Evolutionary conservation across 2,797 vertebrate genomes (phyloP).

Genomic region (Neosilurus mollespiculum): DNA sequence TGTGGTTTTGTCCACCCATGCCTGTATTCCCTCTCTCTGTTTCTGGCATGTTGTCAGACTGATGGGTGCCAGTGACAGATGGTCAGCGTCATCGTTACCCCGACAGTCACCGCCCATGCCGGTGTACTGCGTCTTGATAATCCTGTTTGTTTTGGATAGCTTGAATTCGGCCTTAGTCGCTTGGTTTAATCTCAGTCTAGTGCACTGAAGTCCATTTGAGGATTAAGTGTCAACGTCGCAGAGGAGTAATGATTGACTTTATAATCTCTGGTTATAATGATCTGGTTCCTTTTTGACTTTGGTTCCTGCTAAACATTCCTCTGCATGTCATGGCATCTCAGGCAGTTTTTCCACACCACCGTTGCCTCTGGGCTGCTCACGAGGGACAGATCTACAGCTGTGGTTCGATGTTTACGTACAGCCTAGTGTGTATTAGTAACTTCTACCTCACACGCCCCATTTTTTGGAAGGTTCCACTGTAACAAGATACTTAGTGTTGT

Average conservation of each 20-base stretch:
- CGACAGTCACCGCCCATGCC: neutral
- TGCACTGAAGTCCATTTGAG: neutral
- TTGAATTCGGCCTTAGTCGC: neutral
- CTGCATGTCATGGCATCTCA: neutral
- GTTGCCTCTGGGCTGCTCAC: neutral
- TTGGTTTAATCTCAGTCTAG: neutral
- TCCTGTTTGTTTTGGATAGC: conserved; percentile 11
- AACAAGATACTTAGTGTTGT: no score
- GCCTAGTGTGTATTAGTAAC: no score
- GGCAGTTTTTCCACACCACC: neutral
- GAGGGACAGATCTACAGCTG: neutral
- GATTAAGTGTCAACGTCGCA: neutral
- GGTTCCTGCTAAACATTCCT: no score
- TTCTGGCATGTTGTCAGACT: conserved; percentile 27
- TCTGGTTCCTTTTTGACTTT: neutral
- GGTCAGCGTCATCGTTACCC: conserved; percentile 18
- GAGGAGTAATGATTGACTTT: neutral
- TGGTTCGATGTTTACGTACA: no score
- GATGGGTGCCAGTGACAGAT: conserved; percentile 40
- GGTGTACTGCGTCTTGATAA: neutral
- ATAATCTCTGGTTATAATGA: neutral
- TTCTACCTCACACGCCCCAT: no score
- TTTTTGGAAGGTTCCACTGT: no score
- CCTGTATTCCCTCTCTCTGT: neutral
- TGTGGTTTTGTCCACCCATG: no score